Conservation (phyloP, 2,888 invertebrate genomes). For the Cephus rjabovi region DNA sequence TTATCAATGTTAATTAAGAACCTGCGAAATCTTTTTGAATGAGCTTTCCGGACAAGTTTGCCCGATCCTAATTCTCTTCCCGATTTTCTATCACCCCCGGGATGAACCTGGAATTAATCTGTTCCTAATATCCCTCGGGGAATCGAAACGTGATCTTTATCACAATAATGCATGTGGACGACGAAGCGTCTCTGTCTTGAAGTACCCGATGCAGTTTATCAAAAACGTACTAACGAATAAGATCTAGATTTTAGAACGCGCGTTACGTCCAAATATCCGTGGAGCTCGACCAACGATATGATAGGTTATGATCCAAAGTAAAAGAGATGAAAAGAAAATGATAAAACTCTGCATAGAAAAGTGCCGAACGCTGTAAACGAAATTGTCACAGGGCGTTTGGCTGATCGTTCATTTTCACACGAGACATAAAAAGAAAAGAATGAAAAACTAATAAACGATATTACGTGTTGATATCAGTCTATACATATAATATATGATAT, state of each 20-base stretch:
- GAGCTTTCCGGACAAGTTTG: neutral
- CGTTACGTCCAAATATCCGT: slow-evolving; percentile 2
- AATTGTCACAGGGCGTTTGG: slow-evolving; percentile 1
- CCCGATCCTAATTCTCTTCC: neutral
- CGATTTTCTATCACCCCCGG: neutral
- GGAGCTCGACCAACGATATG: slow-evolving; percentile 6
- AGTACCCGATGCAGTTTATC: neutral
- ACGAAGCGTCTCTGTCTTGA: neutral
- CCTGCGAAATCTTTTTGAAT: neutral
- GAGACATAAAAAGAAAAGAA: slow-evolving; percentile 12
- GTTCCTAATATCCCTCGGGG: neutral
- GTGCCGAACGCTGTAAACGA: slow-evolving; percentile 27
- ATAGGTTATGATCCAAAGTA: neutral
- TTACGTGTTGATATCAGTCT: slow-evolving; percentile 60
- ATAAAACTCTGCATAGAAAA: neutral
- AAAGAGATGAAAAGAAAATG: neutral
- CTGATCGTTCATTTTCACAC: neutral
- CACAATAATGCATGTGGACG: neutral
- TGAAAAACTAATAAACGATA: slow-evolving; percentile 13
- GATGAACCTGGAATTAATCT: neutral
- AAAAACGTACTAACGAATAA: neutral
- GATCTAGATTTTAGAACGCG: slow-evolving; percentile 4
- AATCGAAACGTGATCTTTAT: neutral
- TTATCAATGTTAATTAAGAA: neutral
- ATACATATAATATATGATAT: slow-evolving; percentile 50